Percentiles rank a stretch among this genome's conserved stretches.
These are phyloP conservation scores for Helostoma temminkii DNA, from an alignment of 2,797 vertebrate genomes.

Conservation along the genomic window DNA sequence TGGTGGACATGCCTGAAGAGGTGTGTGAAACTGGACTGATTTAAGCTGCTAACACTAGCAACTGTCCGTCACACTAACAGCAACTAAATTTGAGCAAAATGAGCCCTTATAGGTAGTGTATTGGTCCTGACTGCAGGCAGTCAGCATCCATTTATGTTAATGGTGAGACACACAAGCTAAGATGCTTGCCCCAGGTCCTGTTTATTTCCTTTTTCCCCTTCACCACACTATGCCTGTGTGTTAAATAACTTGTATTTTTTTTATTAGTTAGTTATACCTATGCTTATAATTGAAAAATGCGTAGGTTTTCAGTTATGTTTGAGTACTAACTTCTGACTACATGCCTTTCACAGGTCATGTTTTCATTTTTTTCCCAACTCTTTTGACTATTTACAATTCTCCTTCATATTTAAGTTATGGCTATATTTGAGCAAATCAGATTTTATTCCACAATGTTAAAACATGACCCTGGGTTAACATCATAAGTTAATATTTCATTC, in stretches of 20 bases:
- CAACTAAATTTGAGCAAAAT: slow-evolving; percentile 82
- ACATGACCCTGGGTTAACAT: slow-evolving; percentile 72
- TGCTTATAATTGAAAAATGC: slow-evolving; percentile 23
- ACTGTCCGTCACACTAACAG: slow-evolving; percentile 72
- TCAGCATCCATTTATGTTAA: slow-evolving; percentile 81
- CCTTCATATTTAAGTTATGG: slow-evolving; percentile 58
- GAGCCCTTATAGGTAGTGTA: slow-evolving; percentile 79
- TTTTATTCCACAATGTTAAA: slow-evolving; percentile 70
- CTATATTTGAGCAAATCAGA: slow-evolving; percentile 59
- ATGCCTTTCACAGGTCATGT: slow-evolving; percentile 16
- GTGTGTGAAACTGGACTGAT: slow-evolving; percentile 79
- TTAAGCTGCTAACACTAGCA: slow-evolving; percentile 73
- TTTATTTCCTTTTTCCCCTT: slow-evolving; percentile 51
- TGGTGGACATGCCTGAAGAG: slow-evolving; percentile 67
- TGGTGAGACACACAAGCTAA: slow-evolving; percentile 65
- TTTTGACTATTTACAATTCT: slow-evolving; percentile 37
- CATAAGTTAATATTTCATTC: slow-evolving; percentile 84
- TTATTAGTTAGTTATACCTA: slow-evolving; percentile 22
- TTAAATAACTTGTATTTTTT: slow-evolving; percentile 33
- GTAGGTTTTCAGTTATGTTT: slow-evolving; percentile 10
- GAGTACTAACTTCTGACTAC: neutral
- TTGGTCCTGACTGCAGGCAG: slow-evolving; percentile 79
- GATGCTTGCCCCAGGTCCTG: slow-evolving; percentile 55
- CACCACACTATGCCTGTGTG: slow-evolving; percentile 25
- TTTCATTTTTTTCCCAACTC: slow-evolving; percentile 31